A percentile compares a stretch with the other conserved stretches of the same genome.
These are phyloP conservation scores for Torymus texanus DNA, from an alignment of 2,888 invertebrate species.

Conservation along the genomic window DNA sequence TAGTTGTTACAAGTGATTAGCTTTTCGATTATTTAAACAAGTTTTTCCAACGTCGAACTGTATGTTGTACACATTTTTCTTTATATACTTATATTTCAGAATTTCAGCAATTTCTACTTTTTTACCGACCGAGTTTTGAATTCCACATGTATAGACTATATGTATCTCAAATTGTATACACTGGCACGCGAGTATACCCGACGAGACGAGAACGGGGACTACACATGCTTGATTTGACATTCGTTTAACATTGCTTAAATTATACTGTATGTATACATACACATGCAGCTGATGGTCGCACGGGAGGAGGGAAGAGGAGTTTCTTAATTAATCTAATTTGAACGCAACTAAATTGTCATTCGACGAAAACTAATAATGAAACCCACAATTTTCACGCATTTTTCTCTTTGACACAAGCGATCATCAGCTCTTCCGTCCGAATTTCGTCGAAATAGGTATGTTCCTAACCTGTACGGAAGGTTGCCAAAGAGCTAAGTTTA, in stretches of 20 bases:
- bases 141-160: no score
- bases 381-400: neutral
- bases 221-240: constrained; percentile 63
- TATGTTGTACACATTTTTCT: no score
- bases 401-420: constrained; percentile 23
- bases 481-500: neutral
- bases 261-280: constrained; percentile 41
- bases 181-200: no score
- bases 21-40: no score
- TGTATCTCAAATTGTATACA: neutral
- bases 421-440: neutral
- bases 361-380: constrained; percentile 27
- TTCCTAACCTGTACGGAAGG: constrained; percentile 42
- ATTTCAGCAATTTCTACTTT: neutral
- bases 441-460: constrained; percentile 14
- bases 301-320: neutral
- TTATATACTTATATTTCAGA: no score
- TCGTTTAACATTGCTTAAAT: constrained; percentile 67
- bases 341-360: neutral
- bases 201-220: neutral
- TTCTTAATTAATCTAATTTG: neutral
- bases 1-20: no score
- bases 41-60: no score
- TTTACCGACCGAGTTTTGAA: constrained; percentile 24
- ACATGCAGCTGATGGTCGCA: constrained; percentile 21